These are phyloP conservation scores for Sympetrum striolatum DNA, from an alignment of 2,888 invertebrate genomes.

Conservation along the genomic window DNA sequence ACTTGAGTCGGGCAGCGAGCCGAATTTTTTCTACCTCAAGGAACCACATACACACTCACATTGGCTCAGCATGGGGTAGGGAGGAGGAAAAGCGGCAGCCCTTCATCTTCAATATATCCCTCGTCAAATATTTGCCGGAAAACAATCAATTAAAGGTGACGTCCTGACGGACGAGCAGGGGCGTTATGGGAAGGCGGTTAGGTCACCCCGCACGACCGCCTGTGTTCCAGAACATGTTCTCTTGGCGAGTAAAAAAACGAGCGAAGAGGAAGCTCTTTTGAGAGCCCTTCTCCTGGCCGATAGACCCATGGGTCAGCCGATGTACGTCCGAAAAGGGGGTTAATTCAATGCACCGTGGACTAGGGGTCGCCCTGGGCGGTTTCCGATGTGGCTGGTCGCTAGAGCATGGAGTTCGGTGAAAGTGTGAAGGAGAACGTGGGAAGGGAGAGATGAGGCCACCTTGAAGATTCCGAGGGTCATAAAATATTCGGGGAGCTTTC, in stretches of 20 bases:
- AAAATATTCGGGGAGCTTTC: background rate
- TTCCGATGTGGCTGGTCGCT: background rate
- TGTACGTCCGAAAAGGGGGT: conserved; percentile 32
- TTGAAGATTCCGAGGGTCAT: background rate
- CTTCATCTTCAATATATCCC: conserved; percentile 40
- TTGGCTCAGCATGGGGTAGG: background rate
- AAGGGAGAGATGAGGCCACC: background rate
- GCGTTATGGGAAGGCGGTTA: conserved; percentile 1
- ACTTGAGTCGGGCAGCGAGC: background rate
- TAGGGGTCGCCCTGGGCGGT: background rate
- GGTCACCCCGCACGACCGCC: background rate
- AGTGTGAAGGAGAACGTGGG: background rate
- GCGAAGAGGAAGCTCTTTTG: background rate
- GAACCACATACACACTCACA: background rate
- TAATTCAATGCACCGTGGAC: conserved; percentile 31
- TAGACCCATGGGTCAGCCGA: background rate
- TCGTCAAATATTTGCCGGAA: conserved; percentile 40
- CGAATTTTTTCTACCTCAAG: background rate
- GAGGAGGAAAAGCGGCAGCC: background rate
- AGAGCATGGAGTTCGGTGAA: background rate
- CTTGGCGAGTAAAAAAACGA: background rate
- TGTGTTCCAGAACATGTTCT: conserved; percentile 37
- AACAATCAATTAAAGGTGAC: conserved; percentile 44
- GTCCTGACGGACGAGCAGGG: background rate
- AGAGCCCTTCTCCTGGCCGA: background rate